These are phyloP conservation scores for Galleria mellonella DNA, from an alignment of 1,140 invertebrate genomes.

Conservation along the genomic window DNA sequence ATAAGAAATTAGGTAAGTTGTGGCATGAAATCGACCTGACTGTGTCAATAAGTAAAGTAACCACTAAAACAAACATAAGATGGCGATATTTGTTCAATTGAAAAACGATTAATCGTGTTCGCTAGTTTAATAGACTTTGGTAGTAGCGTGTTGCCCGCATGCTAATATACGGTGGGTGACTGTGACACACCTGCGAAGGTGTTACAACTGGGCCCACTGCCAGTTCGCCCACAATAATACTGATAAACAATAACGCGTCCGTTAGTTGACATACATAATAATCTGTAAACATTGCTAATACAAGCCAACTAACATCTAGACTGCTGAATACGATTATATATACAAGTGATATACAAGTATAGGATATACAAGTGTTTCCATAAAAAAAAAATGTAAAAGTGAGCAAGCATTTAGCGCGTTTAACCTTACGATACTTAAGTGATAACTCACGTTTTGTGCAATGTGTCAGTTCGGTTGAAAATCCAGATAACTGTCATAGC, in stretches of 20 bases:
- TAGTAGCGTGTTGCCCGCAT: slow-evolving; percentile 14
- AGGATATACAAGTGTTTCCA: too few relatives aligned
- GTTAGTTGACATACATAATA: slow-evolving; percentile 39
- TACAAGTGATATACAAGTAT: too few relatives aligned
- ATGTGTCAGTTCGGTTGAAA: slow-evolving; percentile 21
- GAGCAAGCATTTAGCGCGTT: slow-evolving; percentile 11
- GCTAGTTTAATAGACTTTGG: slow-evolving; percentile 11
- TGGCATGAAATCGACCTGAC: too few relatives aligned
- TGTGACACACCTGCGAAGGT: slow-evolving; percentile 44
- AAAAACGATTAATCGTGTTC: slow-evolving; percentile 25
- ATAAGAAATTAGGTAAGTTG: too few relatives aligned
- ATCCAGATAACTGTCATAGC: slow-evolving; percentile 14
- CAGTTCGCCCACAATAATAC: slow-evolving; percentile 40
- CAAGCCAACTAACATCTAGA: too few relatives aligned
- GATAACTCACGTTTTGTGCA: slow-evolving; percentile 17
- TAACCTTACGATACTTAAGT: slow-evolving; percentile 12
- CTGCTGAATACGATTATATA: too few relatives aligned
- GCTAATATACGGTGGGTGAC: slow-evolving; percentile 15
- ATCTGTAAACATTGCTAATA: slow-evolving; percentile 28
- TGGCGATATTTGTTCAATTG: slow-evolving; percentile 39
- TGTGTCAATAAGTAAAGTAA: too few relatives aligned
- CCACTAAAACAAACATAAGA: neutral
- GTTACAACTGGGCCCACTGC: slow-evolving; percentile 30
- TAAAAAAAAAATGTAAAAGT: slow-evolving; percentile 1
- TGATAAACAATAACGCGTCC: slow-evolving; percentile 47